Evolutionary conservation across 2,113 vertebrate genomes (phyloP).

Genomic region (Eupsittula cactorum): DNA sequence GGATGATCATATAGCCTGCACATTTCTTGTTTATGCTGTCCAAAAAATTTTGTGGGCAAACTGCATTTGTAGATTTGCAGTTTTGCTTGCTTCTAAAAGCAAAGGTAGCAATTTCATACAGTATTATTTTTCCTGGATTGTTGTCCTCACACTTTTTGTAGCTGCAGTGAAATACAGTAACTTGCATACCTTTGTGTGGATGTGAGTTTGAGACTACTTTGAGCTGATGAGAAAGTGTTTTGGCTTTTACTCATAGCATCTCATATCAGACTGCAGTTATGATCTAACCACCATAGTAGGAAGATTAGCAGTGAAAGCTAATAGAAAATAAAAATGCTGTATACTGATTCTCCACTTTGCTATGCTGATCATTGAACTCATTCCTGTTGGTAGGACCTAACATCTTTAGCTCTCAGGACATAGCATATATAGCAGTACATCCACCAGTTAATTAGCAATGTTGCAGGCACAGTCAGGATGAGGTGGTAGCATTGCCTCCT

Average conservation of each 20-base stretch:
- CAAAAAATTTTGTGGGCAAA: neutral
- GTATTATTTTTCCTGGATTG: neutral
- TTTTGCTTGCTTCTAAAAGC: neutral
- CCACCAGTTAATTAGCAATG: neutral
- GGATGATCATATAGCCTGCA: neutral
- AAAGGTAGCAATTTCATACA: neutral
- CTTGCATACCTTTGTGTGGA: neutral
- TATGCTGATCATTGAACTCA: neutral
- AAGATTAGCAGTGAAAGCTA: neutral
- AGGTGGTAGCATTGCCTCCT: neutral
- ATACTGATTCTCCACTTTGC: neutral
- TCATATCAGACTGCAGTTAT: neutral
- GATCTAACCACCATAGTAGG: neutral
- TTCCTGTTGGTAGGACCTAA: neutral
- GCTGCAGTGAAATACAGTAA: neutral
- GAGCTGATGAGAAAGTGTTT: neutral
- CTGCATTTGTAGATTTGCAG: neutral
- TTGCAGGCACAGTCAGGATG: neutral
- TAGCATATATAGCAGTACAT: fast-evolving
- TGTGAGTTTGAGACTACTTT: neutral
- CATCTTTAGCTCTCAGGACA: neutral
- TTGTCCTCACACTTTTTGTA: neutral
- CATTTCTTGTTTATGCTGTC: neutral
- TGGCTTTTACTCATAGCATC: neutral
- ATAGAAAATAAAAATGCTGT: neutral